phyloP scores from a whole-genome alignment of 92 coral and sea anemone genomes.

The Heliopora coerulea region DNA sequence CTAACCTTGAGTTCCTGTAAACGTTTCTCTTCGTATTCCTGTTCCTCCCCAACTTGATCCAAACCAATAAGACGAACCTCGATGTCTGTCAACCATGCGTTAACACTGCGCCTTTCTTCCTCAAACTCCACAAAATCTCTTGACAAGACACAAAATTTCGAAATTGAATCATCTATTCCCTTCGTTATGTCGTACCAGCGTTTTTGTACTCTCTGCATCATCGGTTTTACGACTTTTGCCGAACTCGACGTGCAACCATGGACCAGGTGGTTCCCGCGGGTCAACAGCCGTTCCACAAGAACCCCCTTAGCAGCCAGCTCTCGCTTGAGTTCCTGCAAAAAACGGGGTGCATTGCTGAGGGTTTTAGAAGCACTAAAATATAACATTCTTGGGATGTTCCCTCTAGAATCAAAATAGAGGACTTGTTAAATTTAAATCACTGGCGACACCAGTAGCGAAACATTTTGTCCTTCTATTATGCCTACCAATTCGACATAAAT shows the following conservation, averaged over 20 bases:
- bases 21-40: conserved; percentile 63
- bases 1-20: conserved; percentile 81
- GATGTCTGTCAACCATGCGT: conserved; percentile 82
- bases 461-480: no score
- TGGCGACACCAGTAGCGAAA: no score
- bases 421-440: no score
- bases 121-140: conserved; percentile 61
- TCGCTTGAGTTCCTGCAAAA: conserved; percentile 64
- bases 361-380: no score
- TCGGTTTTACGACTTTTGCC: conserved; percentile 61
- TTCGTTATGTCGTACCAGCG: conserved; percentile 72
- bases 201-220: conserved; percentile 67
- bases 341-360: no score
- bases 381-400: no score
- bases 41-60: conserved; percentile 85
- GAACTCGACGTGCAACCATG: conserved; percentile 61
- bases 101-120: conserved; percentile 68
- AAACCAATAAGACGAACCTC: conserved; percentile 82
- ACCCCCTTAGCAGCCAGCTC: conserved; percentile 68
- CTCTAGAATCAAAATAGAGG: no score
- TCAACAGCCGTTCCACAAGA: conserved; percentile 81
- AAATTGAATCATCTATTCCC: conserved; percentile 61
- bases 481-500: no score
- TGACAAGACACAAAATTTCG: conserved; percentile 65
- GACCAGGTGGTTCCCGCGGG: conserved; percentile 77